These are phyloP conservation scores for Radopholus similis DNA, from an alignment of 1,140 invertebrate species.

Conservation along the genomic window DNA sequence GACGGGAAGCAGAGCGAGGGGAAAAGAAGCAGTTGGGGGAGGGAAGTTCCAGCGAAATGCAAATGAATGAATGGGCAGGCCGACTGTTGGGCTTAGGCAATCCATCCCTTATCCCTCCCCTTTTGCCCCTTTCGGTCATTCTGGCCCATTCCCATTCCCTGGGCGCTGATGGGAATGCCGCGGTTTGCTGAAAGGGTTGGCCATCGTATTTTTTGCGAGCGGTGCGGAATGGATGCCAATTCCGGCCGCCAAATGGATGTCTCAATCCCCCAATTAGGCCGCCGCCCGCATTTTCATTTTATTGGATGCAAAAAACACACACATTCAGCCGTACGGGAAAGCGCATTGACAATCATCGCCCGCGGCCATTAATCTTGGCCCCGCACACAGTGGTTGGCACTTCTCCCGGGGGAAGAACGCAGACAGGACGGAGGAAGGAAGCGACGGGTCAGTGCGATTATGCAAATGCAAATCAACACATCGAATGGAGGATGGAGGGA, in stretches of 20 bases:
- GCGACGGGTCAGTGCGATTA: slow-evolving; percentile 12
- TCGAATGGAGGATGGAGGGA: neutral
- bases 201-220: too few relatives aligned
- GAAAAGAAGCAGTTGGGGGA: neutral
- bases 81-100: neutral
- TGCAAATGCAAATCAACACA: slow-evolving; percentile 10
- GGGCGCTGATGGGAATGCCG: neutral
- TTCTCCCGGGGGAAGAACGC: neutral
- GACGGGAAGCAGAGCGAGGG: neutral
- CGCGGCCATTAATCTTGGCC: slow-evolving; percentile 1
- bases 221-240: too few relatives aligned
- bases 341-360: slow-evolving; percentile 1
- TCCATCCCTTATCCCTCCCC: neutral
- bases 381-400: neutral
- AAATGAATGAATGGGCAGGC: neutral
- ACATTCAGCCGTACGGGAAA: neutral
- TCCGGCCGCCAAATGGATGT: too few relatives aligned
- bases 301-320: slow-evolving; percentile 3
- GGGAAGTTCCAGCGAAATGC: neutral
- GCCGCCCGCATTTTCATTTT: neutral
- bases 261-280: slow-evolving; percentile 5
- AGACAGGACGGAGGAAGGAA: too few relatives aligned
- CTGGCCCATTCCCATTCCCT: neutral
- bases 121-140: neutral
- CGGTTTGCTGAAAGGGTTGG: neutral